Evolutionary conservation across 2,888 invertebrate species (phyloP), one percentile per base, ranked within the genome.

Genomic region (Brenthis hecate): DNA sequence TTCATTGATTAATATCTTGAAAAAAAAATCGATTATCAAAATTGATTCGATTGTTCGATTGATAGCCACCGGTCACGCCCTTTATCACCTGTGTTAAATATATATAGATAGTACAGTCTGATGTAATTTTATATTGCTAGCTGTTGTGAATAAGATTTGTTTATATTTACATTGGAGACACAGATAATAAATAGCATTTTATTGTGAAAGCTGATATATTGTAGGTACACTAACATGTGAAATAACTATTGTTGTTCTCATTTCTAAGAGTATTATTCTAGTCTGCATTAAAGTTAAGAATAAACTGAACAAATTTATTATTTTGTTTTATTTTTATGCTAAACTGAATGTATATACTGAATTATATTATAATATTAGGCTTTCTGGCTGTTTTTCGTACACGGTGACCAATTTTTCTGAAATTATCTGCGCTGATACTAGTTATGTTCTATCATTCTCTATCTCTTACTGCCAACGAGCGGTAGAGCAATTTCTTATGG

Each of bases 191-290:
- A 87, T 89, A 91, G 89, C 90, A 83, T 91, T 88, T 89, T 91
- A 90, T 90, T 86, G 86, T 90, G 89, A 86, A 86, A 87, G 89
- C 91, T 90, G 90, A 88, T 88, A 87, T 87, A 83, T 84, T 79
- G 89, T 91, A 91, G 91, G 86, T 88, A 92, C 91, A 91, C 90
- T 89, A 87, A 91, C 84, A 91, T 89, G 88, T 89, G 90, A 91
- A 90, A 90, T 90, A 91, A 91, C 88, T 91, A 91, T 91, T 91
- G 92, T 92, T 92, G 92, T 92, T 92, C 90, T 91, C 89, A 92
- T 92, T 92, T 92, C 90, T 91, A 92, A 92, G 92, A 92, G 92
- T 92, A 92, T 92, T 92, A 92, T 92, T 92, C 92, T 92, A 92
- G 92, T 92, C 92, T 91, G 92, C 92, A 92, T 92, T 92, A 92